Base-by-base conservation (phyloP, 2,113 vertebrate genomes). In the Tenebrosternarchus preto region DNA sequence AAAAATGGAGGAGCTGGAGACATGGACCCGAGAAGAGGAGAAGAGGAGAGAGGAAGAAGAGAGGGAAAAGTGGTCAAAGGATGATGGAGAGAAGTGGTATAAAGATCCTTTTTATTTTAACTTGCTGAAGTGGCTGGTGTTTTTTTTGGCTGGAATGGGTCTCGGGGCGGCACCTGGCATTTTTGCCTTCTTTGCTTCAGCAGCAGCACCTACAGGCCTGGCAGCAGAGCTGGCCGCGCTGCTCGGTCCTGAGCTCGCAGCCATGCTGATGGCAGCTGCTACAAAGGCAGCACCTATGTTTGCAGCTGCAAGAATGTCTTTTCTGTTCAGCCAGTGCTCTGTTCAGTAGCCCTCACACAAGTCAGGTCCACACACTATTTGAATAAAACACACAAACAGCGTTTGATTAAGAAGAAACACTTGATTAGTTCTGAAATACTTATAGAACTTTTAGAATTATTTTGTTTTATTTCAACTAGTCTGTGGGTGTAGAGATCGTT, bases 241-340 rank as follows among this genome's bases (percentile, higher is more conserved):
- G 2, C 8, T 82, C 8, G 55, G 73, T 22, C 90, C 72, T 91
- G 11, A 27, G 67, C 1, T 73, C 43, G 63, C 66, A 27, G 0
- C 55, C 4, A 0, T 1, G 0, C 12, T 84, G 11, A 46, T 63
- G 0, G 50, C 33, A 22, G 33, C 20, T 9, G 50, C 11, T 60
- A 11, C 33, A 36, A 73, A 31, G 8, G 67, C 7, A 12, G 66
- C 15, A 1, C 31, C 31, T 24, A 2, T 1, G 3, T n/a, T n/a
- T n/a, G 16, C 57, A 50, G 17, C 5, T 20, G 25, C 57, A 55
- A 78, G 24, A 36, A 25, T 22, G 5, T 12, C 20, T 46, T 15
- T 68, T 24, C 20, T 56, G 46, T 4, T 33, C 43, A 2, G 50
- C 15, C 70, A 27, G 22, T 83, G 77, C 73, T 76, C 77, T 24